Conservation (phyloP, 2,797 vertebrate species). For the Schizopygopsis pylzovi region DNA sequence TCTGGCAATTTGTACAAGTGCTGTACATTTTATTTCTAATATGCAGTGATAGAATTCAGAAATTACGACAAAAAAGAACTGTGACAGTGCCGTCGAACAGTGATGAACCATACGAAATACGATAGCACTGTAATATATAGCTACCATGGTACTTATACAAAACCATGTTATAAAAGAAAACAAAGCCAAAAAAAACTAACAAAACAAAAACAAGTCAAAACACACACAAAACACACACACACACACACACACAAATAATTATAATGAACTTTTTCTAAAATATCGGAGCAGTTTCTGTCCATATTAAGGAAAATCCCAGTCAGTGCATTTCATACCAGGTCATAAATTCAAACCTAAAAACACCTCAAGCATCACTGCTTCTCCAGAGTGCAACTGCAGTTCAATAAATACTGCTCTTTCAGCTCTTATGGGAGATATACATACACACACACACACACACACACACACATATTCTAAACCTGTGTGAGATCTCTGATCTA, state of each 20-base stretch:
- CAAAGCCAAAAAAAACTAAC: too few relatives aligned
- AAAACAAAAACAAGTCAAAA: too few relatives aligned
- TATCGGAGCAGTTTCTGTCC: background rate
- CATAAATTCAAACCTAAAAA: slow-evolving; percentile 21
- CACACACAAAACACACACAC: background rate
- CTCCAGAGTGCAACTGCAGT: slow-evolving; percentile 37
- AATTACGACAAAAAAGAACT: background rate
- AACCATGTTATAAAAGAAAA: background rate
- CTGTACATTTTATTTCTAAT: background rate
- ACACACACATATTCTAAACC: background rate
- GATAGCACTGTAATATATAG: background rate
- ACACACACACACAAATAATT: too few relatives aligned
- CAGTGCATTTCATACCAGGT: background rate
- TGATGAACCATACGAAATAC: background rate
- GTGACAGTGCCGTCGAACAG: background rate
- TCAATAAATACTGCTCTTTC: slow-evolving; percentile 25
- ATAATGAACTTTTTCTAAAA: background rate
- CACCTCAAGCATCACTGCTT: slow-evolving; percentile 15
- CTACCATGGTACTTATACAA: background rate
- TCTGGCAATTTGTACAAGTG: background rate
- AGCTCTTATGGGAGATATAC: slow-evolving; percentile 19
- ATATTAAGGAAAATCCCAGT: background rate
- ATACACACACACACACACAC: background rate
- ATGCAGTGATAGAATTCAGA: background rate
- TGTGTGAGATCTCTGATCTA: background rate